Percentiles rank a stretch among this genome's conserved stretches.
Conservation (phyloP, 2,888 invertebrate genomes). For the Dilophus febrilis region DNA sequence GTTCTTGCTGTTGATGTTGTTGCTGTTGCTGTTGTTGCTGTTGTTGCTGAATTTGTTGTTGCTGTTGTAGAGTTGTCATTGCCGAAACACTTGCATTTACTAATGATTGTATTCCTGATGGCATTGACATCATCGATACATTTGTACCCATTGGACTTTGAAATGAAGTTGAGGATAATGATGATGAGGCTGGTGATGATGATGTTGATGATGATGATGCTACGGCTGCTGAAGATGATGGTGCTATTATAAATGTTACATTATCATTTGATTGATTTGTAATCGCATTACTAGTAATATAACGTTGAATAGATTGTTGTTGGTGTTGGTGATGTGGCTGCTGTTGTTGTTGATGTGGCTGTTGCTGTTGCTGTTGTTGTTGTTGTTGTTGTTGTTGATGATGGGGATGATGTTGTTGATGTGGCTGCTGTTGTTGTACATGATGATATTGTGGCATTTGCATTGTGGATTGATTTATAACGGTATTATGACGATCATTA, state of each 20-base stretch:
- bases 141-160: no score
- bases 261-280: neutral
- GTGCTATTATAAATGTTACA: conserved; percentile 9
- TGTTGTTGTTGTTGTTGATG: conserved; percentile 1
- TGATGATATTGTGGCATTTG: neutral
- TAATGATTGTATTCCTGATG: no score
- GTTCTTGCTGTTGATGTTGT: conserved; percentile 12
- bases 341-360: conserved; percentile 15
- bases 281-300: neutral
- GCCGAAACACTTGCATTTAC: neutral
- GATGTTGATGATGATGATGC: conserved; percentile 12
- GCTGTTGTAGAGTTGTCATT: conserved; percentile 17
- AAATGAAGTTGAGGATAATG: no score
- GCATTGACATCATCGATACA: no score
- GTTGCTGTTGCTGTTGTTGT: conserved; percentile 16
- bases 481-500: no score
- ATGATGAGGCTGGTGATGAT: conserved; percentile 15
- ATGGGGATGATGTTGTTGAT: conserved; percentile 20
- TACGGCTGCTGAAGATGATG: conserved; percentile 20
- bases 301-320: conserved; percentile 1
- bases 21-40: conserved; percentile 7
- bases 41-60: conserved; percentile 14
- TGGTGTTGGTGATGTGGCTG: conserved; percentile 11
- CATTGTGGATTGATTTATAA: no score
- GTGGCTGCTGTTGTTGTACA: conserved; percentile 17